These are phyloP conservation scores for Amphipyra berbera DNA, from an alignment of 2,888 invertebrate species.

Conservation along the genomic window DNA sequence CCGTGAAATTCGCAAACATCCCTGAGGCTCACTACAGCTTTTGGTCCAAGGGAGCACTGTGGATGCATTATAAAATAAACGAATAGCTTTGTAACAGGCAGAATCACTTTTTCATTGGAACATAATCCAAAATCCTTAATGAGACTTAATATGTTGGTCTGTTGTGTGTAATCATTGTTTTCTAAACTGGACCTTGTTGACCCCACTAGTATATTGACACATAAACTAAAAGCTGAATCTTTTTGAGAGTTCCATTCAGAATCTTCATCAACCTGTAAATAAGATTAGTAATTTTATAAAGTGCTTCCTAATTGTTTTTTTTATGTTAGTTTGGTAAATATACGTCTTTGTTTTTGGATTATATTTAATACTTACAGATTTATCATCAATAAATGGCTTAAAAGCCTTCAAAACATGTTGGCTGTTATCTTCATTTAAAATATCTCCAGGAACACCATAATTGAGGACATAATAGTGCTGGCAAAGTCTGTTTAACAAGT, in stretches of 20 bases:
- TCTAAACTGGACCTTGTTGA: constrained; percentile 86
- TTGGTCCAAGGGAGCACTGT: constrained; percentile 88
- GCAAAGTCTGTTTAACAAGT: constrained; percentile 71
- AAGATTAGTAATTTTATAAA: neutral
- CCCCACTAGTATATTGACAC: constrained; percentile 82
- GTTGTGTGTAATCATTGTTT: constrained; percentile 85
- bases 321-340: neutral
- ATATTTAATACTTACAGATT: constrained; percentile 40
- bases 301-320: neutral
- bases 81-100: constrained; percentile 87
- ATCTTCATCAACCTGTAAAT: constrained; percentile 69
- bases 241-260: constrained; percentile 71
- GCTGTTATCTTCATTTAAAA: constrained; percentile 74
- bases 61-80: constrained; percentile 91
- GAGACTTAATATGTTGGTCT: constrained; percentile 87
- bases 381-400: constrained; percentile 63
- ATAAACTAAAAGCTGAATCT: constrained; percentile 74
- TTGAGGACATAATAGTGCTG: constrained; percentile 82
- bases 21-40: constrained; percentile 89
- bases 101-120: constrained; percentile 75
- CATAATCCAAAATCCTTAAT: constrained; percentile 87
- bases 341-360: neutral
- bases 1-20: constrained; percentile 89
- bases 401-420: constrained; percentile 73
- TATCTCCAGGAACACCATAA: constrained; percentile 69